A percentile compares a stretch with the other conserved stretches of the same genome.
phyloP scores from a whole-genome alignment of 2,888 invertebrate species.

The Pyrrhia umbra region DNA sequence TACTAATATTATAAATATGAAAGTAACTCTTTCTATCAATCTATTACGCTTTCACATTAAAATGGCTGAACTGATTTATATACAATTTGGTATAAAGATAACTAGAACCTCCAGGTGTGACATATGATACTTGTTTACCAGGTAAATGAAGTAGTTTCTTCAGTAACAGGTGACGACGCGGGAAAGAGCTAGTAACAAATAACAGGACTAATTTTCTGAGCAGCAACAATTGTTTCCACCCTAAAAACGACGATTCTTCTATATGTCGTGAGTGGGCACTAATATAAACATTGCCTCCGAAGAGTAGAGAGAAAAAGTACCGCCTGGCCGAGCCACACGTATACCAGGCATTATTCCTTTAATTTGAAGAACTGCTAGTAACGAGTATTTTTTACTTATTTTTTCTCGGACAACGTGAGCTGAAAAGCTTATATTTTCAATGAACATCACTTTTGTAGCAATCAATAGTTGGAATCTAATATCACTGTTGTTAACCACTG shows the following conservation, averaged over 20 bases:
- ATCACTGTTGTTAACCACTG: constrained; percentile 20
- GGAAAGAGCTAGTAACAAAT: too few relatives aligned
- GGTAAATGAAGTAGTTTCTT: too few relatives aligned
- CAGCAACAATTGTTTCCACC: constrained; percentile 16
- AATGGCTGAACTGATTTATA: too few relatives aligned
- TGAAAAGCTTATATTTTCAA: constrained; percentile 47
- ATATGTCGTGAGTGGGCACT: constrained; percentile 41
- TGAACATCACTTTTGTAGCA: constrained; percentile 20
- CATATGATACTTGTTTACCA: too few relatives aligned
- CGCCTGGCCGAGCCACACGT: constrained; percentile 1
- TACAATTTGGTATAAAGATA: too few relatives aligned
- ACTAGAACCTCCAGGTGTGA: too few relatives aligned
- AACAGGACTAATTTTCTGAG: background rate
- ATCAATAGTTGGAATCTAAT: constrained; percentile 39
- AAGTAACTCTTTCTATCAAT: too few relatives aligned
- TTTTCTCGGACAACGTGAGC: constrained; percentile 31
- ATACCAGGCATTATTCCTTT: constrained; percentile 35
- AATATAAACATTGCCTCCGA: constrained; percentile 51
- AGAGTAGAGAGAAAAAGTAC: constrained; percentile 45
- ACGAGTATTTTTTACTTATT: constrained; percentile 33
- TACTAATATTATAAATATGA: too few relatives aligned
- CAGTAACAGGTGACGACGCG: too few relatives aligned
- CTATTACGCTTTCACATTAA: too few relatives aligned
- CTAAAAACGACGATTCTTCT: constrained; percentile 9
- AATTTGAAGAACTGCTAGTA: constrained; percentile 48